A percentile compares a stretch with the other conserved stretches of the same genome.
phyloP scores from a whole-genome alignment of 2,888 invertebrate genomes.

The Ophion obscuratus region DNA sequence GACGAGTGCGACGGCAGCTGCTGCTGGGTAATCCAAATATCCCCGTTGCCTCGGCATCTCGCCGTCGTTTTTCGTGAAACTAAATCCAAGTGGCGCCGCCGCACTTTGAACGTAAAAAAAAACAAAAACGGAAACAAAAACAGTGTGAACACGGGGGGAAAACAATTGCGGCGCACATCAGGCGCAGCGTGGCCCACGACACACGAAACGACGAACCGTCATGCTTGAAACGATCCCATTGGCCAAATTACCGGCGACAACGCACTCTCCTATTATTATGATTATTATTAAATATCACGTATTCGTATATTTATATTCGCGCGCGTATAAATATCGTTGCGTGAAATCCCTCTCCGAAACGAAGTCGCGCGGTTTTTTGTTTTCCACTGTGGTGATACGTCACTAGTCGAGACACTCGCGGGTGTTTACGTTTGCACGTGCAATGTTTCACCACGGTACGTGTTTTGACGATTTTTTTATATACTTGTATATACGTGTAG shows the following conservation, averaged over 20 bases:
- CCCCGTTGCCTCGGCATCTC: slow-evolving; percentile 79
- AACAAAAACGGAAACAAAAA: slow-evolving; percentile 14
- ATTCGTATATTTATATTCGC: slow-evolving; percentile 6
- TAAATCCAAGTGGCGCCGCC: slow-evolving; percentile 64
- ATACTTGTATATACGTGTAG: slow-evolving; percentile 66
- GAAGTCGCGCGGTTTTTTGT: slow-evolving; percentile 10
- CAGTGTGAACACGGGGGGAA: slow-evolving; percentile 25
- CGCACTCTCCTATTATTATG: slow-evolving; percentile 32
- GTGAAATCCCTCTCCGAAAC: slow-evolving; percentile 42
- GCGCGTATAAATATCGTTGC: slow-evolving; percentile 24
- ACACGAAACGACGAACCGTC: slow-evolving; percentile 68
- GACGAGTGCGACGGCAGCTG: slow-evolving; percentile 71
- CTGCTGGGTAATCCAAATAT: slow-evolving; percentile 81
- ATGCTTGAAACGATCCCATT: slow-evolving; percentile 57
- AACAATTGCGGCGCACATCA: slow-evolving; percentile 80
- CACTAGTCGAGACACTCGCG: no score
- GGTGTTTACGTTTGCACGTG: no score
- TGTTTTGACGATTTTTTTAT: no score
- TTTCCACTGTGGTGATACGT: no score
- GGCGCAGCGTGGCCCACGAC: slow-evolving; percentile 76
- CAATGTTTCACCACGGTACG: no score
- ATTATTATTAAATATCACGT: not conserved
- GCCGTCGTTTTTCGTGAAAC: slow-evolving; percentile 75
- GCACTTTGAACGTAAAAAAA: slow-evolving; percentile 46
- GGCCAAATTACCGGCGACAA: slow-evolving; percentile 26